A percentile compares a stretch with the other conserved stretches of the same genome.
These are phyloP conservation scores for Eristalinus aeneus DNA, from an alignment of 2,888 invertebrate species.

Conservation along the genomic window DNA sequence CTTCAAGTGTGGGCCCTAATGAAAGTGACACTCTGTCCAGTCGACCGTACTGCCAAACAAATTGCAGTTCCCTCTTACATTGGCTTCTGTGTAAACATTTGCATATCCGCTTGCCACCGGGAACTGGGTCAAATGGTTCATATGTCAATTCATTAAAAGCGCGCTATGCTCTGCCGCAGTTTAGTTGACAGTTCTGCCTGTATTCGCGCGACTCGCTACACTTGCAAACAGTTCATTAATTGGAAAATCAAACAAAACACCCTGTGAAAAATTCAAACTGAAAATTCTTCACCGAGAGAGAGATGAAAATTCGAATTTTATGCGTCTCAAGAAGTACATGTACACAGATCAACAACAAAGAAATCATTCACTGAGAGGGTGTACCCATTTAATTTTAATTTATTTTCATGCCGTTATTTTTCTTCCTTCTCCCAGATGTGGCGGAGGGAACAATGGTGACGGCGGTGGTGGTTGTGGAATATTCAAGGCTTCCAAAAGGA, in stretches of 20 bases:
- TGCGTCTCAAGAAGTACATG: background rate
- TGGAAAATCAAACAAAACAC: background rate
- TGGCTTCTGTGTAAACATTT: background rate
- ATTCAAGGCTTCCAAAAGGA: background rate
- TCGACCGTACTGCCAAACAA: background rate
- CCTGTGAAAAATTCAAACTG: background rate
- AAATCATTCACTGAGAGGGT: background rate
- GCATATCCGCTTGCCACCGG: background rate
- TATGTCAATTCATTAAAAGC: background rate
- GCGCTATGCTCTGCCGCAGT: background rate
- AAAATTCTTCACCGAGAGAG: background rate
- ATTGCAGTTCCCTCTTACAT: background rate
- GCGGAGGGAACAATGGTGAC: conserved; percentile 18
- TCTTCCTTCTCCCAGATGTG: background rate
- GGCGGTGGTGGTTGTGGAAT: background rate
- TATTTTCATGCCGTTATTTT: conserved; percentile 16
- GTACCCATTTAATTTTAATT: conserved; percentile 38
- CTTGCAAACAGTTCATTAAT: background rate
- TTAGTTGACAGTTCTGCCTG: background rate
- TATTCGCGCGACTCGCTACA: background rate
- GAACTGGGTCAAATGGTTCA: background rate
- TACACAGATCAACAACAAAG: background rate
- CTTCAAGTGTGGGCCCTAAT: background rate
- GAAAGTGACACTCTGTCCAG: background rate
- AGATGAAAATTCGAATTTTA: background rate